Percentiles rank a stretch among this genome's conserved stretches.
Evolutionary conservation across 2,797 vertebrate species (phyloP).

Genomic region (Rhabdophis nuchalis): DNA sequence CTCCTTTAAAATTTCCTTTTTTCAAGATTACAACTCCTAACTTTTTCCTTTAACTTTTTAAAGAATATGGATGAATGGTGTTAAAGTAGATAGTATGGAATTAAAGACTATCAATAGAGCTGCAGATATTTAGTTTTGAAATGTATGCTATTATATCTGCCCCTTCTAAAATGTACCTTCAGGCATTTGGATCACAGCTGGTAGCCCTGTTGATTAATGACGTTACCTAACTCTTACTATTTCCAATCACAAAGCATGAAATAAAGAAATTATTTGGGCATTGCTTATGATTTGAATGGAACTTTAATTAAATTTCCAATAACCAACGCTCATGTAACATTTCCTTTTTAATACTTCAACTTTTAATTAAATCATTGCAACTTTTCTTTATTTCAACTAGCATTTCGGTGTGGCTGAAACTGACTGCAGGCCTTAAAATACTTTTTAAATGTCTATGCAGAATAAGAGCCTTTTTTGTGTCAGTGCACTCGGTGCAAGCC

Average conservation of each 20-base stretch:
- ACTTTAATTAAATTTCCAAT: constrained; percentile 51
- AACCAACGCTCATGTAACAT: constrained; percentile 44
- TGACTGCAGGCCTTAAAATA: constrained; percentile 60
- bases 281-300: constrained; percentile 1
- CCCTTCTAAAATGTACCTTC: constrained; percentile 29
- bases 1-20: background rate
- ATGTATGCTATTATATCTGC: constrained; percentile 22
- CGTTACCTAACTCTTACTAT: background rate
- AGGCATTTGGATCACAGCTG: background rate
- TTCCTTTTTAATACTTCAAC: constrained; percentile 49
- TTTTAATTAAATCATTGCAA: constrained; percentile 58
- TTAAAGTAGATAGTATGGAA: constrained; percentile 22
- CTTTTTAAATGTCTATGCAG: constrained; percentile 70
- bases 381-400: constrained; percentile 59
- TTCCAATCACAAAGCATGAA: constrained; percentile 43
- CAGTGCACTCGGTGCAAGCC: constrained; percentile 64
- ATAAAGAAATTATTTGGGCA: constrained; percentile 49
- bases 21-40: background rate
- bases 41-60: background rate
- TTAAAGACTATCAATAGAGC: constrained; percentile 1
- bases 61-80: background rate
- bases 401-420: constrained; percentile 48
- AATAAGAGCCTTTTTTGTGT: constrained; percentile 70
- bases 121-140: background rate
- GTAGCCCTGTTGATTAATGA: background rate